Evolutionary conservation across 2,797 vertebrate genomes (phyloP), one percentile per base, ranked within the genome.

Genomic region (Malurus leucopterus): DNA sequence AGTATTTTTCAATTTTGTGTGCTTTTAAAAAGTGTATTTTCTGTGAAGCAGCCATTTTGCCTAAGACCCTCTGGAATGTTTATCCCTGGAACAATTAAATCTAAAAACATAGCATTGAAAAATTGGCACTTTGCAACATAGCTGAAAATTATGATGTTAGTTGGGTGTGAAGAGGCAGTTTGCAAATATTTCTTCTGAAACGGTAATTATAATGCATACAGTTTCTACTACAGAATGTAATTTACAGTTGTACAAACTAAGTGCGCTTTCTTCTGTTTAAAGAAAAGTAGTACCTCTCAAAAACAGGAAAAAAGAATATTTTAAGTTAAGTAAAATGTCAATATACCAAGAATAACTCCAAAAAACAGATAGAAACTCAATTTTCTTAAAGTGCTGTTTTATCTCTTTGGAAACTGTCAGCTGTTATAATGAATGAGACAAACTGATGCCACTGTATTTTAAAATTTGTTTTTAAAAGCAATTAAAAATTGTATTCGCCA

Each of bases 261-360:
- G 29, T 84, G 86, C 67, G 82, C 23, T 76, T 94, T 43, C 43
- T 91, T 80, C 88, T 86, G 68, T 71, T 81, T 79, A 46, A 72
- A 58, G 83, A 89, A 86, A 79, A 2, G 23, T 30, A 59, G 13
- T 30, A 57, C 40, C 49, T 83, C 43, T 58, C 59, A 78, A 72
- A 76, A 40, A 62, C 41, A 90, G 57, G 77, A 81, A 92, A 91
- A 91, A 51, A 14, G 5, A 84, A 43, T 64, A 84, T 19, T 71
- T 86, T 86, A 88, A 94, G 86, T 92, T 90, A 93, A 89, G 93
- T 75, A 92, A 93, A 94, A 93, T 75, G 72, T 87, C 67, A 84
- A 75, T 79, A 78, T n/a, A 82, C 6, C n/a, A 84, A 64, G 34
- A 81, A 40, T 29, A 63, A 67, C 20, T 64, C 47, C 23, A 26